Base-by-base conservation (phyloP, 2,113 vertebrate species). In the Speoplatyrhinus poulsoni region DNA sequence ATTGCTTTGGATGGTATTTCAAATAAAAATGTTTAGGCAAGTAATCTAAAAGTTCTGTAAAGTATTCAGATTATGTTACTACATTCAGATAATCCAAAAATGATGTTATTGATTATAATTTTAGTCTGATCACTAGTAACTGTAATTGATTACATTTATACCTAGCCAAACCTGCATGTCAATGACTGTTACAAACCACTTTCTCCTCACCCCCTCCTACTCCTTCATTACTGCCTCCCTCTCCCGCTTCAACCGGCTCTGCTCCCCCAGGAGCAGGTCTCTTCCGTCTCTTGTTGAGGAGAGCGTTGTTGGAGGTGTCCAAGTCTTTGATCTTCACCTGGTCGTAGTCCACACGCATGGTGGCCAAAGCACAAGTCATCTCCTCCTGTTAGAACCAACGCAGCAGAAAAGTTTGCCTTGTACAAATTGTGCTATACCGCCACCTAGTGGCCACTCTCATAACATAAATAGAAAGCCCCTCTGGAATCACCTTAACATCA, bases 281-380 rank as follows among this genome's bases (percentile, higher is more conserved):
- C 92, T 96, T 97, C 57, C 96, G 94, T 62, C 98, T 94, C 86
- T 98, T 99, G 81, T 96, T 96, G 73, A 99, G 93, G 55, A 99
- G 94, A 19, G 94, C 94, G 84, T 99, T 99, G 92, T 94, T 98
- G 80, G 97, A 98, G 0, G 94, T 95, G 88, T 98, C 96, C 89
- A 99, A 88, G 88, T 98, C 96, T 86, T 99, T 98, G 86, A 99
- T 98, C 89, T 95, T 98, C 85, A 98, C 96, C 88, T 99, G 97
- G 82, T 98, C 96, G 0, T 98, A 98, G 87, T 99, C 98, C 13
- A 99, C 96, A 1, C 97, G 93, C 87, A 90, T 89, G 11, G 86
- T 87, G 36, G 89, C 87, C 79, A 90, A 58, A 16, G 86, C 89
- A 0, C 84, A 85, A 79, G 86, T 90, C 89, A 90, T 88, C 70